These are phyloP conservation scores for Cotesia glomerata DNA, from an alignment of 1,140 invertebrate genomes.

Conservation along the genomic window DNA sequence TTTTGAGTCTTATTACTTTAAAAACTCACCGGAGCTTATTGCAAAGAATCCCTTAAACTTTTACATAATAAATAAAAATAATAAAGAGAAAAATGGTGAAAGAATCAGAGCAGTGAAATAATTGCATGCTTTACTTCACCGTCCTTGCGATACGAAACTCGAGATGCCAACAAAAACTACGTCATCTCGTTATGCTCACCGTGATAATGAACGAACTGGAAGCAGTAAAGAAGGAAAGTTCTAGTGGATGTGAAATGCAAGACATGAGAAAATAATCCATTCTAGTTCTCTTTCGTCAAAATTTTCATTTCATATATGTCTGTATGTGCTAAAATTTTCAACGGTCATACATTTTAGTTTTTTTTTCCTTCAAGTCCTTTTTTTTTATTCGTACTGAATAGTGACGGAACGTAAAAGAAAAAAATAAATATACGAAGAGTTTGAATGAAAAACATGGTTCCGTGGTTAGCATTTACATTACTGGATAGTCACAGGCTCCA, in stretches of 20 bases:
- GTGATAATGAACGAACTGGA: slow-evolving; percentile 22
- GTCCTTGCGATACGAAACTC: slow-evolving; percentile 10
- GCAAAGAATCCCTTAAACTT: background rate
- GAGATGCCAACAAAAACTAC: slow-evolving; percentile 27
- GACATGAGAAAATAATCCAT: background rate
- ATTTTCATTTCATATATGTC: background rate
- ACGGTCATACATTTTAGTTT: slow-evolving; percentile 3
- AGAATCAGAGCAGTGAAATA: slow-evolving; percentile 14
- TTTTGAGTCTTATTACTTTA: too few species aligned
- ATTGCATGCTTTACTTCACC: slow-evolving; percentile 25
- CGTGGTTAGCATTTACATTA: background rate
- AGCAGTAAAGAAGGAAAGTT: background rate
- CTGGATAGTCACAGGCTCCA: background rate
- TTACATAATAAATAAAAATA: background rate
- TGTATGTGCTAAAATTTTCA: background rate
- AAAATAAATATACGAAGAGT: slow-evolving; percentile 3
- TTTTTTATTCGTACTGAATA: slow-evolving; percentile 3
- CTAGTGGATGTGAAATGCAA: background rate
- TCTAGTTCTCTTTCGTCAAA: slow-evolving; percentile 13
- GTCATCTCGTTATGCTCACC: slow-evolving; percentile 26
- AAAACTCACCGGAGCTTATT: slow-evolving; percentile 2
- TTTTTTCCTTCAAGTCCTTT: background rate
- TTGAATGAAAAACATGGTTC: slow-evolving; percentile 4
- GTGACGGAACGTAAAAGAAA: background rate
- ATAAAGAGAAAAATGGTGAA: background rate